Evolutionary conservation across 2,797 vertebrate species (phyloP).

Genomic region (Poecile montanus): DNA sequence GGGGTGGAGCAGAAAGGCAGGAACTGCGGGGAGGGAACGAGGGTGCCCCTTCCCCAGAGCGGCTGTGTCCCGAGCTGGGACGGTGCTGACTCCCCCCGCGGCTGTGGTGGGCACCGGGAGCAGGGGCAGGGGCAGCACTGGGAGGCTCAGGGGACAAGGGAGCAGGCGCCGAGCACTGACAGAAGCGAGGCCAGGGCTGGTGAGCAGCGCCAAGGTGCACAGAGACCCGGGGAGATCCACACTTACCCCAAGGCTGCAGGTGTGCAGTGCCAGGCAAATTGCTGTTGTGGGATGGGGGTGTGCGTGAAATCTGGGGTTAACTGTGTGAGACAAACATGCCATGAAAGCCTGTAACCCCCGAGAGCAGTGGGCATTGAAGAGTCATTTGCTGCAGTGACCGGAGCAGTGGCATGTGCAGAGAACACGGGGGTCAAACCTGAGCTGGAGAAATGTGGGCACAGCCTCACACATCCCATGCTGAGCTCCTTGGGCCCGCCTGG

Average conservation of each 20-base stretch:
- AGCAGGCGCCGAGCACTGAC: neutral
- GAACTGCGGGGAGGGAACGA: neutral
- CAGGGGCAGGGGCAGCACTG: neutral
- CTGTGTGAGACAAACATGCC: rapidly evolving
- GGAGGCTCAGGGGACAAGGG: neutral
- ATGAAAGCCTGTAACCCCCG: rapidly evolving
- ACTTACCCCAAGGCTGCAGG: neutral
- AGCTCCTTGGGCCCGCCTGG: neutral
- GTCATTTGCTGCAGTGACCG: neutral
- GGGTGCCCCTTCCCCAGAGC: neutral
- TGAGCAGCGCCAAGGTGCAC: rapidly evolving
- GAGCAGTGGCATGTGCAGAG: neutral
- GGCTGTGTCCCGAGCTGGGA: neutral
- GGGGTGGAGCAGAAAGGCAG: neutral
- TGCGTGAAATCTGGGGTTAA: neutral
- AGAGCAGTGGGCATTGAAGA: neutral
- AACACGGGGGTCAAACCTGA: neutral
- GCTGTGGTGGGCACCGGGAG: neutral
- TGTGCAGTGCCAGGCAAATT: neutral
- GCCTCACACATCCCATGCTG: neutral
- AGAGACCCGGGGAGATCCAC: rapidly evolving
- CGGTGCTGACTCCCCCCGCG: rapidly evolving
- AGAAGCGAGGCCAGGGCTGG: neutral
- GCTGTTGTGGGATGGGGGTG: rapidly evolving
- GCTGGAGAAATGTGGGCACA: neutral